Base-by-base conservation (phyloP, 1,140 invertebrate genomes). In the Wiebesia pumilae region DNA sequence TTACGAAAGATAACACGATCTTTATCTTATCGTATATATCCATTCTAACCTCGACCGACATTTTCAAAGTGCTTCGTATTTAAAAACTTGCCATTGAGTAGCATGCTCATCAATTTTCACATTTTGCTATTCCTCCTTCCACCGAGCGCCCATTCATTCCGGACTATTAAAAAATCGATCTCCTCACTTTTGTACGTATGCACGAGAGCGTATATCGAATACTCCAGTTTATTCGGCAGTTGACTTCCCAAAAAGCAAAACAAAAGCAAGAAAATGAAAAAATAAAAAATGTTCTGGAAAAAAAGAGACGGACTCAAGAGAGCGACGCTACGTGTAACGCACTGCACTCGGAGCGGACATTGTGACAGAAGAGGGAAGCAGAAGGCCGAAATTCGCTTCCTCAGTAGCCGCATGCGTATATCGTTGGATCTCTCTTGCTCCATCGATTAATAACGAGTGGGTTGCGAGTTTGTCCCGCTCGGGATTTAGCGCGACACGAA, bases 401-500 rank as follows among this genome's bases (percentile, higher is more conserved):
- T 58, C 38, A 35, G n/a, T 58, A 24, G 4, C 73, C 51, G 33
- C 10, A 30, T 35, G 67, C 21, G n/a, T n/a, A n/a, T n/a, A 10
- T 43, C 73, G 21, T 16, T 77, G 21, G 21, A 12, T 79, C 77
- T 79, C 40, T n/a, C 43, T 83, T 40, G 40, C 38, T 80, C 35
- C 40, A 58, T 69, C 83, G 77, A 85, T 85, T 85, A 85, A 85
- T 85, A 79, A 85, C 77, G 75, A 78, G 10, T 35, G 14, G 65
- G 16, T 40, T 1, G 51, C 47, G 10, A 21, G 51, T 62, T 21
- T 19, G 51, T 77, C 21, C 75, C 58, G 30, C 62, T 30, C 30
- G 79, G 80, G 80, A 86, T 73, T 86, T 86, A 80, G 24, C 16
- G 40, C 80, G 71, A 77, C 85, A 82, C 40, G 85, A 82, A 82